Percentiles rank a stretch among this genome's conserved stretches.
Conservation (phyloP, 2,888 invertebrate species). For the Cryptosula pallasiana region DNA sequence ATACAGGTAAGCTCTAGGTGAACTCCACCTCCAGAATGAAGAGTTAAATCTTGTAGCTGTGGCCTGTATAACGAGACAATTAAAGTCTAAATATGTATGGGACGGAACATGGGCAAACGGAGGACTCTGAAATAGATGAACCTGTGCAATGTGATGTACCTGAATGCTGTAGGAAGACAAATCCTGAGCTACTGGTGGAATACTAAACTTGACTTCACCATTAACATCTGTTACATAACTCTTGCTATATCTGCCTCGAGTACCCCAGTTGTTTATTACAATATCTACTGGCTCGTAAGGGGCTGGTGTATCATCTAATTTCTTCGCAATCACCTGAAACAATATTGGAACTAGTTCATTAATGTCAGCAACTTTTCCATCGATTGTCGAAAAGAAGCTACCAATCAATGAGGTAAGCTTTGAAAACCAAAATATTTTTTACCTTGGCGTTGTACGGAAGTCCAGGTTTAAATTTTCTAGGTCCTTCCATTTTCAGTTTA, state of each 20-base stretch:
- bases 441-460: conserved; percentile 66
- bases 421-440: conserved; percentile 24
- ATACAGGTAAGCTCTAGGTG: conserved; percentile 5
- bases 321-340: conserved; percentile 29
- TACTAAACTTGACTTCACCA: conserved; percentile 26
- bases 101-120: no score
- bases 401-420: conserved; percentile 12
- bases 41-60: conserved; percentile 11
- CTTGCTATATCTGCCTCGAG: background rate
- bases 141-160: background rate
- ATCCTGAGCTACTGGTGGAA: conserved; percentile 20
- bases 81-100: no score
- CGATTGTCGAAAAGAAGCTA: no score
- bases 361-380: no score
- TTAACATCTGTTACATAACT: conserved; percentile 26
- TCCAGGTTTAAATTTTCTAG: conserved; percentile 63
- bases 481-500: background rate
- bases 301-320: conserved; percentile 31
- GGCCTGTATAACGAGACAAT: background rate
- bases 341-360: background rate
- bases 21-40: conserved; percentile 18
- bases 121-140: background rate
- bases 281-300: conserved; percentile 25
- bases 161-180: conserved; percentile 1
- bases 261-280: background rate